These are phyloP conservation scores for Lacanobia oleracea DNA, from an alignment of 2,888 invertebrate genomes.

Conservation along the genomic window DNA sequence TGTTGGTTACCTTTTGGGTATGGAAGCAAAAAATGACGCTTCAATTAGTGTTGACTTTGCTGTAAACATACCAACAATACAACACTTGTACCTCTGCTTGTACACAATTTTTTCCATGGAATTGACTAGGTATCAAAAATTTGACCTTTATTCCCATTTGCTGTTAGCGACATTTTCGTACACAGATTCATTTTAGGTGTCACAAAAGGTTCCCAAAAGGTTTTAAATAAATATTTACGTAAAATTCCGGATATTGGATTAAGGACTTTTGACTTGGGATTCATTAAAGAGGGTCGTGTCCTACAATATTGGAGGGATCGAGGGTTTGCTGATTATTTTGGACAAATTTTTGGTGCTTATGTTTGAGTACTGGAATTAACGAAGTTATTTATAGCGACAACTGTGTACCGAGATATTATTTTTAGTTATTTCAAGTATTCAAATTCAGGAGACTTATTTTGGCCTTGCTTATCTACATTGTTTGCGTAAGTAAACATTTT, in stretches of 20 bases:
- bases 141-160: too few species aligned
- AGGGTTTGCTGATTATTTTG: constrained; percentile 36
- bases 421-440: too few species aligned
- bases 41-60: too few species aligned
- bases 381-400: neutral
- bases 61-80: too few species aligned
- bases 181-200: constrained; percentile 22
- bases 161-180: neutral
- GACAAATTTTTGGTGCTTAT: constrained; percentile 4
- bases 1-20: too few species aligned
- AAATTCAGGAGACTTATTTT: too few species aligned
- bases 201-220: constrained; percentile 8
- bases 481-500: too few species aligned
- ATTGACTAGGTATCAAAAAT: too few species aligned
- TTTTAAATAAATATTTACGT: constrained; percentile 47
- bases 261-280: constrained; percentile 51
- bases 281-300: constrained; percentile 49
- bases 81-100: too few species aligned
- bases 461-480: too few species aligned
- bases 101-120: too few species aligned
- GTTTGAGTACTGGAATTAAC: constrained; percentile 7
- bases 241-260: constrained; percentile 42
- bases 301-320: constrained; percentile 48
- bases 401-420: neutral
- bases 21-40: too few species aligned